Conservation (phyloP, 2,797 vertebrate genomes). For the Danionella dracula region DNA sequence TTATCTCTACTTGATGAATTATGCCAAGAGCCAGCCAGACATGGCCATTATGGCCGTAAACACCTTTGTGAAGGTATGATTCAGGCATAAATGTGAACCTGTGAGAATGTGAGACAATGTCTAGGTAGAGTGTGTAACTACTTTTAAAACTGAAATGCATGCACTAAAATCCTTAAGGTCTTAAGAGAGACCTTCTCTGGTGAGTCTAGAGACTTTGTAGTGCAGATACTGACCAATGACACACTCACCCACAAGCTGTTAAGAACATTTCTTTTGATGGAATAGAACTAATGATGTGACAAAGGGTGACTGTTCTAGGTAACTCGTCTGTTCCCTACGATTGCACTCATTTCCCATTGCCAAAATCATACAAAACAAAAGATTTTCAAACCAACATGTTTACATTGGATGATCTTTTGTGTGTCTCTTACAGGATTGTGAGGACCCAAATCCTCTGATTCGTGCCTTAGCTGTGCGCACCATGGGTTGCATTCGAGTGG, state of each 20-base stretch:
- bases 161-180: not conserved
- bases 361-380: too few relatives aligned
- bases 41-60: conserved; percentile 99
- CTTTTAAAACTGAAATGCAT: not conserved
- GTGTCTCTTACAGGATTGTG: conserved; percentile 76
- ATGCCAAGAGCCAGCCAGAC: conserved; percentile 96
- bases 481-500: conserved; percentile 95
- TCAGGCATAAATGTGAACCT: not conserved
- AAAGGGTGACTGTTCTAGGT: too few relatives aligned
- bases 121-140: not conserved
- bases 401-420: not conserved
- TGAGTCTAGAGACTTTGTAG: too few relatives aligned
- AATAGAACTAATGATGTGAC: too few relatives aligned
- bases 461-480: conserved; percentile 92
- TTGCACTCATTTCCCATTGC: too few relatives aligned
- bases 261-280: too few relatives aligned
- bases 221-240: too few relatives aligned
- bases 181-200: not conserved
- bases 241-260: too few relatives aligned
- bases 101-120: too few relatives aligned
- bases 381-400: not conserved
- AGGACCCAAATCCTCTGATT: conserved; percentile 95
- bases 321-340: too few relatives aligned
- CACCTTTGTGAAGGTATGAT: conserved; percentile 91
- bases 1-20: conserved; percentile 98